A percentile compares a stretch with the other conserved stretches of the same genome.
Conservation (phyloP, 2,888 invertebrate genomes). For the Sphecodes monilicornis region DNA sequence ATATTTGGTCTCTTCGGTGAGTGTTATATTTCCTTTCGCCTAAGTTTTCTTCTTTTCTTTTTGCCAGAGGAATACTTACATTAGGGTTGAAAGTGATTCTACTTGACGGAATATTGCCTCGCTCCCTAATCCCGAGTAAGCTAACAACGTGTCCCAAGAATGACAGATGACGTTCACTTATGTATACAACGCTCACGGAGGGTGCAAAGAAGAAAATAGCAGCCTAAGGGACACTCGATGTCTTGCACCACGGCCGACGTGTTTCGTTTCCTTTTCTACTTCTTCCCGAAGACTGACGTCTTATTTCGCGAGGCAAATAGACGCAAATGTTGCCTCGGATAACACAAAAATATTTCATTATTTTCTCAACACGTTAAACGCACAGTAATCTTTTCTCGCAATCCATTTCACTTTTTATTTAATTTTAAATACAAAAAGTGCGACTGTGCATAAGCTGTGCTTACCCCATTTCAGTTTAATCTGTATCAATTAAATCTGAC, state of each 20-base stretch:
- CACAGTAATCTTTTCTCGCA: no score
- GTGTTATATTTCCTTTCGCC: no score
- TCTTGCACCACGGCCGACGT: neutral
- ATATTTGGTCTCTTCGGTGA: neutral
- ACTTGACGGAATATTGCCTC: conserved; percentile 20
- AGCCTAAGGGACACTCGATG: conserved; percentile 3
- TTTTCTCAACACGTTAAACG: neutral
- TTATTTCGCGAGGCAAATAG: conserved; percentile 8
- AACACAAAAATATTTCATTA: neutral
- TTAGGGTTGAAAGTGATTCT: conserved; percentile 26
- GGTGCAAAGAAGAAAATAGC: conserved; percentile 15
- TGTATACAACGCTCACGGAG: conserved; percentile 28
- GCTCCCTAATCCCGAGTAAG: conserved; percentile 3
- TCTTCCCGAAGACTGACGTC: conserved; percentile 5
- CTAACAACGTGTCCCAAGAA: conserved; percentile 33
- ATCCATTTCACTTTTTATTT: no score
- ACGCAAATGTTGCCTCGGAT: neutral
- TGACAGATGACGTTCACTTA: conserved; percentile 51
- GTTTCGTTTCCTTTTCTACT: neutral
- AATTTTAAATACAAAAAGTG: no score
- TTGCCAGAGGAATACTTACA: neutral
- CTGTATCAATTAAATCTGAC: no score
- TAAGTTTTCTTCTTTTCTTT: neutral
- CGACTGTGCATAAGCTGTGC: no score
- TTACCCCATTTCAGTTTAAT: no score